These are phyloP conservation scores for Natator depressus DNA, from an alignment of 2,113 vertebrate species.

Conservation along the genomic window DNA sequence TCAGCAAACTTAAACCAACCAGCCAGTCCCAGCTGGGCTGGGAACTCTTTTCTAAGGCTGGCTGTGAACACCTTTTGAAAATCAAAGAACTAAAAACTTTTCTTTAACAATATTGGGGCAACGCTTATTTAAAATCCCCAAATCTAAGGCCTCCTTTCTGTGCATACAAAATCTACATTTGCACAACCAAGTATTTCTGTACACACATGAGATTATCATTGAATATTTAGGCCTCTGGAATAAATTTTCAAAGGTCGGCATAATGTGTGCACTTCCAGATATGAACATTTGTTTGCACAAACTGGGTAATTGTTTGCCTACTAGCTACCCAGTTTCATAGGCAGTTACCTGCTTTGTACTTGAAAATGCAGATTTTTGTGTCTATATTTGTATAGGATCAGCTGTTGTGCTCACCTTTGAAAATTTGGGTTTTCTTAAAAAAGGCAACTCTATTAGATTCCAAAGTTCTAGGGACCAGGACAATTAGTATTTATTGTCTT, in stretches of 20 bases:
- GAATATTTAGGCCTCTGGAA: rapidly evolving
- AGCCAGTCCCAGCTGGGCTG: neutral
- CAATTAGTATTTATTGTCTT: neutral
- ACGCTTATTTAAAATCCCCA: neutral
- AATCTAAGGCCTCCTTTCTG: neutral
- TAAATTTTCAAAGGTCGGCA: neutral
- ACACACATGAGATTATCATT: neutral
- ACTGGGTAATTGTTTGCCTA: neutral
- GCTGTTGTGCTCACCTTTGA: neutral
- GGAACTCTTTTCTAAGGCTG: neutral
- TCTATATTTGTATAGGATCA: neutral
- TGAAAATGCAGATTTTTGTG: neutral
- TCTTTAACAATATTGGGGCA: neutral
- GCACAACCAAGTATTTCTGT: neutral
- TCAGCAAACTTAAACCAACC: neutral
- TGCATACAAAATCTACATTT: neutral
- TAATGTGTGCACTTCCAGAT: neutral
- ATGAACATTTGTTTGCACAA: neutral
- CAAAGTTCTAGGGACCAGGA: neutral
- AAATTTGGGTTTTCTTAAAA: neutral
- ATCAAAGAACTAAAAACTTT: neutral
- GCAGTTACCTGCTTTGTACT: neutral
- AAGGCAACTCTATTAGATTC: neutral
- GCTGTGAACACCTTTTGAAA: neutral
- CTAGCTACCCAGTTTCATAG: neutral